Conservation (phyloP, 2,888 invertebrate species). For the Aspidiotus rigidus region DNA sequence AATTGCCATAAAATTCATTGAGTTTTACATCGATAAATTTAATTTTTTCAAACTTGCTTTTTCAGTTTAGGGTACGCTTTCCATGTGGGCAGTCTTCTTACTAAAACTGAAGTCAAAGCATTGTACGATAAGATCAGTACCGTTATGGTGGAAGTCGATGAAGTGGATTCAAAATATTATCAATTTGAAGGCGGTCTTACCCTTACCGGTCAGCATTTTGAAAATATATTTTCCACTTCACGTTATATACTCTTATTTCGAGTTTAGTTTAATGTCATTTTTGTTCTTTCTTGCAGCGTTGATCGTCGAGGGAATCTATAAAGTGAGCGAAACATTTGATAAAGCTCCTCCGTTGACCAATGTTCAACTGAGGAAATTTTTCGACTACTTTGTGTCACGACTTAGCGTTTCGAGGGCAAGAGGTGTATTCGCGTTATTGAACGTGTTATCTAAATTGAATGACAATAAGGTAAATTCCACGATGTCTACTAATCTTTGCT, state of each 20-base stretch:
- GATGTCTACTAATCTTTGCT: not conserved
- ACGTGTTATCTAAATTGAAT: slow-evolving; percentile 62
- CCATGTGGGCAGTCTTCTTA: slow-evolving; percentile 12
- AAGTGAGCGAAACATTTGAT: slow-evolving; percentile 53
- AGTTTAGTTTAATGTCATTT: no score
- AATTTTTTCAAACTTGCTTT: not conserved
- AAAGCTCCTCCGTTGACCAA: slow-evolving; percentile 61
- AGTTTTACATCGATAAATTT: not conserved
- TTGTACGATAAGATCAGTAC: slow-evolving; percentile 25
- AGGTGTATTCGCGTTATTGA: slow-evolving; percentile 71
- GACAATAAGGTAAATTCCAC: slow-evolving; percentile 53
- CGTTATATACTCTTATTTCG: not conserved
- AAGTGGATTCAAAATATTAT: slow-evolving; percentile 75
- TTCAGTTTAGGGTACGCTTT: slow-evolving; percentile 22
- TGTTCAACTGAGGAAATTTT: slow-evolving; percentile 78
- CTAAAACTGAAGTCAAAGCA: slow-evolving; percentile 16
- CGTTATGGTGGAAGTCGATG: slow-evolving; percentile 78
- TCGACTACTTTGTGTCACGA: slow-evolving; percentile 79
- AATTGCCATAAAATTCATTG: not conserved
- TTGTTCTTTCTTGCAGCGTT: slow-evolving; percentile 44
- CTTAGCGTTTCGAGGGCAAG: slow-evolving; percentile 78
- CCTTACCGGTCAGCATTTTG: slow-evolving; percentile 49
- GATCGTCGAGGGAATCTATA: slow-evolving; percentile 54
- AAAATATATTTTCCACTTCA: not conserved
- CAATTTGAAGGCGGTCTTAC: slow-evolving; percentile 89